These are phyloP conservation scores for Teleogryllus occipitalis DNA, from an alignment of 1,140 invertebrate genomes.

Conservation along the genomic window DNA sequence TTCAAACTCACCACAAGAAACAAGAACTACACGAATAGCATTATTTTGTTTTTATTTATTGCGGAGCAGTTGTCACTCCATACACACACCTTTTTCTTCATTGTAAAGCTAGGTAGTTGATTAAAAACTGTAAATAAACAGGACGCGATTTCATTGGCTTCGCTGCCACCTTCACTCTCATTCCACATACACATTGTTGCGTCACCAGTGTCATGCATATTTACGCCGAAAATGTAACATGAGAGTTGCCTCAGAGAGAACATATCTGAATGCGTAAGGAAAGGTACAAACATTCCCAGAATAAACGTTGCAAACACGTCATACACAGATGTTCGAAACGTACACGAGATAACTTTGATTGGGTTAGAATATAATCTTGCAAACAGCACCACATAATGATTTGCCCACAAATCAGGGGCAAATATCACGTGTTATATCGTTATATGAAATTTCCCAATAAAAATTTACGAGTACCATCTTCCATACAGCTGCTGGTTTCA, in stretches of 20 bases:
- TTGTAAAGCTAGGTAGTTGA: not conserved
- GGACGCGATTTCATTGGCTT: not conserved
- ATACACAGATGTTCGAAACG: too few relatives aligned
- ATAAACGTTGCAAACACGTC: too few relatives aligned
- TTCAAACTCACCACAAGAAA: not conserved
- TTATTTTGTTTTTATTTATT: conserved; percentile 10
- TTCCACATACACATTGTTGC: conserved; percentile 9
- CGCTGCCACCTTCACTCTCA: conserved; percentile 6
- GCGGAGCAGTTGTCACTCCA: conserved; percentile 9
- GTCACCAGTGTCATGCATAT: conserved; percentile 6
- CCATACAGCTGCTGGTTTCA: too few relatives aligned
- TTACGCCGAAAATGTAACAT: not conserved
- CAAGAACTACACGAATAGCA: not conserved
- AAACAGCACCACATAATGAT: too few relatives aligned
- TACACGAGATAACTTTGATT: too few relatives aligned
- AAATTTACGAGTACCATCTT: too few relatives aligned
- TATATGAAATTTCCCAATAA: too few relatives aligned
- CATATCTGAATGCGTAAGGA: conserved; percentile 10
- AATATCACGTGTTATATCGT: too few relatives aligned
- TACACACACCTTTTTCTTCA: not conserved
- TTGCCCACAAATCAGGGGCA: too few relatives aligned
- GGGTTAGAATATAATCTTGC: too few relatives aligned
- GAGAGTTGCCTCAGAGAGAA: conserved; percentile 1
- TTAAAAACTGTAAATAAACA: not conserved
- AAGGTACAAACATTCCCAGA: not conserved